Evolutionary conservation across 2,113 vertebrate species (phyloP).

Genomic region (Phyllostomus discolor): DNA sequence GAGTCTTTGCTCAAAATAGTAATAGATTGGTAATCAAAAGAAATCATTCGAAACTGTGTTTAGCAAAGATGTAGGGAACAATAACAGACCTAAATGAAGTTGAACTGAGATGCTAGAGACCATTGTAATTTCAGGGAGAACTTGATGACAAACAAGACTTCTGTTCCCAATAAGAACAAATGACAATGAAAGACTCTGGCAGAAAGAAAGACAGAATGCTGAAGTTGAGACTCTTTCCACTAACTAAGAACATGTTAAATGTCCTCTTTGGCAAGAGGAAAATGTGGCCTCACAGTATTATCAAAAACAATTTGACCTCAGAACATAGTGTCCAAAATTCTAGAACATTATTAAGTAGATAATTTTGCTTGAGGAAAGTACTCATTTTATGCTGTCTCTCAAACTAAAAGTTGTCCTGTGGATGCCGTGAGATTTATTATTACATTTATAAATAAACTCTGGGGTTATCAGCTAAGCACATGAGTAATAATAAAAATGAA

Average conservation of each 20-base stretch:
- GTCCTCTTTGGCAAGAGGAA: background rate
- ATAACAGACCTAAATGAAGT: background rate
- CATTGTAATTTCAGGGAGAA: background rate
- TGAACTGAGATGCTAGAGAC: background rate
- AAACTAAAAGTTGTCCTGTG: background rate
- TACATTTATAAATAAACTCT: background rate
- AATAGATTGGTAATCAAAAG: background rate
- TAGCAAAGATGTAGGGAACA: background rate
- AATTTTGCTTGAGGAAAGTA: constrained; percentile 16
- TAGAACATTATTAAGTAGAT: constrained; percentile 25
- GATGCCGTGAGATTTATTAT: background rate
- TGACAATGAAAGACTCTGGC: background rate
- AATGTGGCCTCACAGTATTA: background rate
- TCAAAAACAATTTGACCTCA: constrained; percentile 1
- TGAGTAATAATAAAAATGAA: background rate
- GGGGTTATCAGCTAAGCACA: background rate
- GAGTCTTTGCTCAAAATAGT: background rate
- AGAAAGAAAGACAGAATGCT: background rate
- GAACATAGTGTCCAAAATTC: background rate
- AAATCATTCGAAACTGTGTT: background rate
- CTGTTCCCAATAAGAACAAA: background rate
- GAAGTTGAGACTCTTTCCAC: background rate
- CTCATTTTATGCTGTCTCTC: background rate
- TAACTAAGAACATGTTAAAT: background rate
- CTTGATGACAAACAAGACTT: constrained; percentile 8